These are phyloP conservation scores for Zosterops lateralis DNA, from an alignment of 2,113 vertebrate genomes.

Conservation along the genomic window DNA sequence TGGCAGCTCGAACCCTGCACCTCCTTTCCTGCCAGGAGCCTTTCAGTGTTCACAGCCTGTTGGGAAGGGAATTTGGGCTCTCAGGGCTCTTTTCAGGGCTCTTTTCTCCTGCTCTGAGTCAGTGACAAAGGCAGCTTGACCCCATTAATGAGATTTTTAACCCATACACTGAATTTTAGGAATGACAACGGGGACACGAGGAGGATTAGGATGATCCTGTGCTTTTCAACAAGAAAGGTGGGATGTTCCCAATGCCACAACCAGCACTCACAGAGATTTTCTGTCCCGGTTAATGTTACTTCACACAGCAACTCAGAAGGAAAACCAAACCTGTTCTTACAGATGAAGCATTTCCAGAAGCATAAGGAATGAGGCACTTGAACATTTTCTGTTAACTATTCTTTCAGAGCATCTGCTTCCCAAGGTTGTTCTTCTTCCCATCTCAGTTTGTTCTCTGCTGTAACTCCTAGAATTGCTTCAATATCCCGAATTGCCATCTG, in stretches of 20 bases:
- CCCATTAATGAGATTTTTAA: background rate
- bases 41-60: background rate
- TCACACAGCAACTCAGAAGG: background rate
- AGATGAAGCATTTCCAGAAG: constrained; percentile 10
- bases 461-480: constrained; percentile 79
- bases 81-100: background rate
- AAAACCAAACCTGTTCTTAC: constrained; percentile 46
- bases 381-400: constrained; percentile 38
- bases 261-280: background rate
- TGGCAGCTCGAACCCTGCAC: background rate
- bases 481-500: constrained; percentile 79
- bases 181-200: background rate
- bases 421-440: constrained; percentile 53
- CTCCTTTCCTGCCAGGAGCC: background rate
- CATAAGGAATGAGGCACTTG: constrained; percentile 15
- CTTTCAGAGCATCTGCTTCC: constrained; percentile 17
- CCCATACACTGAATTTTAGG: background rate
- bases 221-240: background rate
- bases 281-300: background rate
- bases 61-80: background rate
- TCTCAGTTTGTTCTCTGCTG: constrained; percentile 77
- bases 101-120: background rate
- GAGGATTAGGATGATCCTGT: background rate
- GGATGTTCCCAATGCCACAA: background rate
- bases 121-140: background rate